Conservation (phyloP, 2,797 vertebrate species). For the Sebastes iracundus region DNA sequence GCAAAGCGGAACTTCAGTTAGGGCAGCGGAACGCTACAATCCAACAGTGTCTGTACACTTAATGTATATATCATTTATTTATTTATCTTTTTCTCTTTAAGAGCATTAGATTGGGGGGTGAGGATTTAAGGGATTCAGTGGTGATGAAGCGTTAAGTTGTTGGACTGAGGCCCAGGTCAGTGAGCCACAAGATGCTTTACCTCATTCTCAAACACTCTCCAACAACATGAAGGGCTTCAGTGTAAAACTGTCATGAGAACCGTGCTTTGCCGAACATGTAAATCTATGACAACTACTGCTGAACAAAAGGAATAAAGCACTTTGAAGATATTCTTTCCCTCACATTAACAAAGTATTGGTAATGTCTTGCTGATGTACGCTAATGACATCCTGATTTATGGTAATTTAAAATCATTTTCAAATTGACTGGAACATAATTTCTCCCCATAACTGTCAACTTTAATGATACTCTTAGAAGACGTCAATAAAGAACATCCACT, state of each 20-base stretch:
- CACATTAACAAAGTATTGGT: not conserved
- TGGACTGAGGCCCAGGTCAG: conserved; percentile 57
- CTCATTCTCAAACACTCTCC: conserved; percentile 31
- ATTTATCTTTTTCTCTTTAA: conserved; percentile 41
- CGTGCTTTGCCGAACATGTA: not conserved
- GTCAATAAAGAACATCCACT: not conserved
- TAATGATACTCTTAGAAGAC: not conserved
- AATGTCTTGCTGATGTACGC: not conserved
- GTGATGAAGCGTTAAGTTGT: conserved; percentile 54
- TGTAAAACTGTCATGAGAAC: conserved; percentile 10
- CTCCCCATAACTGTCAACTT: not conserved
- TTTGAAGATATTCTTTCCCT: not conserved
- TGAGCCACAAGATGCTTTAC: conserved; percentile 42
- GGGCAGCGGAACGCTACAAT: conserved; percentile 5
- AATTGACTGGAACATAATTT: not conserved
- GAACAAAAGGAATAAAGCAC: not conserved
- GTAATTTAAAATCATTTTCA: not conserved
- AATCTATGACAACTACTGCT: conserved; percentile 24
- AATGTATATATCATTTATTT: conserved; percentile 38
- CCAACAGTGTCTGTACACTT: conserved; percentile 12
- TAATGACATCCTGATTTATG: not conserved
- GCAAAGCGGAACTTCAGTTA: not conserved
- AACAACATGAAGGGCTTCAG: conserved; percentile 22
- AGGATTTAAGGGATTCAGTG: conserved; percentile 57
- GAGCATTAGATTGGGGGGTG: conserved; percentile 38